These are phyloP conservation scores for Erpornis zantholeuca DNA, from an alignment of 2,113 vertebrate species.

Conservation along the genomic window DNA sequence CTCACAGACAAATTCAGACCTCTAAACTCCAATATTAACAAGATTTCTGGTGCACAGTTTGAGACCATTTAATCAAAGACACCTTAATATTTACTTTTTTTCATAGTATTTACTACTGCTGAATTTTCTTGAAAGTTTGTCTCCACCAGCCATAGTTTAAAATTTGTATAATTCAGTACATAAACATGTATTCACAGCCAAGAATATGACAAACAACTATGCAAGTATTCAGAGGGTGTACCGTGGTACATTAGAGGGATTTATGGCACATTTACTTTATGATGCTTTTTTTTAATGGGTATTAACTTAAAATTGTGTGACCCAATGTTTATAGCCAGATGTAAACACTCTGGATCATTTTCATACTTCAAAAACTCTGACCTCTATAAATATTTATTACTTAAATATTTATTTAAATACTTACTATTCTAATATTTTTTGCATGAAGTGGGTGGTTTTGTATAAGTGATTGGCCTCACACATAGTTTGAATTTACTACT, in stretches of 20 bases:
- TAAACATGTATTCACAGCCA: background rate
- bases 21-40: background rate
- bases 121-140: background rate
- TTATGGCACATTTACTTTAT: background rate
- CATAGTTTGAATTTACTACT: background rate
- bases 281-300: background rate
- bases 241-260: background rate
- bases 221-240: background rate
- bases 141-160: background rate
- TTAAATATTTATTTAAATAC: background rate
- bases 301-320: background rate
- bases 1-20: background rate
- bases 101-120: background rate
- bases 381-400: background rate
- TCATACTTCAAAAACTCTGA: background rate
- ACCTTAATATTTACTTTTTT: background rate
- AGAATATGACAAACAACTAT: background rate
- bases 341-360: background rate
- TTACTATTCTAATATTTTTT: background rate
- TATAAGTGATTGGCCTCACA: background rate
- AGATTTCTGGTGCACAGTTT: background rate
- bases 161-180: background rate
- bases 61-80: background rate
- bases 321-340: background rate
- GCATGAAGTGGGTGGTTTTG: background rate